A percentile compares a stretch with the other conserved stretches of the same genome.
Conservation (phyloP, 2,888 invertebrate species). For the Clostera curtula region DNA sequence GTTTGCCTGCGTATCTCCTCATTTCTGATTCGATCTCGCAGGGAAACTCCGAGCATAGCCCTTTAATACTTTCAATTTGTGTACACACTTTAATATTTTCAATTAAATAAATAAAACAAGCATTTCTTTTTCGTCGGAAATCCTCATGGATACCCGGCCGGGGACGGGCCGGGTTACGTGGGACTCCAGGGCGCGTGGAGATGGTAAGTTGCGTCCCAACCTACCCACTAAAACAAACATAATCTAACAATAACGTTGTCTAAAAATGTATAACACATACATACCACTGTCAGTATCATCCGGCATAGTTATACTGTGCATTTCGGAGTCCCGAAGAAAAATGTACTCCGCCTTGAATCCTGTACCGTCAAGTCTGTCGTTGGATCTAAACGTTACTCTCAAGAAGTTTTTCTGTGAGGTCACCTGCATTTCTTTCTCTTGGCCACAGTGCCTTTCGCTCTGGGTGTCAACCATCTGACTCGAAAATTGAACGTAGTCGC, state of each 20-base stretch:
- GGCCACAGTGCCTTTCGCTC: constrained; percentile 90
- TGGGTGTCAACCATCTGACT: constrained; percentile 91
- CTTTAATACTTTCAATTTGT: too few relatives aligned
- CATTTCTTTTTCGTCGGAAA: too few relatives aligned
- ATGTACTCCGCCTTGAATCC: constrained; percentile 95
- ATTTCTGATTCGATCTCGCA: too few relatives aligned
- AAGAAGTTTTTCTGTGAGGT: constrained; percentile 93
- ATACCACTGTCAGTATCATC: constrained; percentile 41
- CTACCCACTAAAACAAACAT: too few relatives aligned
- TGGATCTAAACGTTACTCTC: constrained; percentile 93
- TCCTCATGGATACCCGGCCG: too few relatives aligned
- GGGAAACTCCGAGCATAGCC: too few relatives aligned
- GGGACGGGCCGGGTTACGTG: too few relatives aligned
- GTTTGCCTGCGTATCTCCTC: too few relatives aligned
- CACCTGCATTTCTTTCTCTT: constrained; percentile 82
- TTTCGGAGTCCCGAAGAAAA: constrained; percentile 83
- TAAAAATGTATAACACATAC: constrained; percentile 6
- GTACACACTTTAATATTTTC: too few relatives aligned
- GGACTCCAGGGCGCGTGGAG: too few relatives aligned
- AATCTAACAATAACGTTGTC: constrained; percentile 3
- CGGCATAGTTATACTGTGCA: constrained; percentile 58
- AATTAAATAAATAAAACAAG: too few relatives aligned
- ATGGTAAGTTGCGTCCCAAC: too few relatives aligned
- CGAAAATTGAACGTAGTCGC: constrained; percentile 96
- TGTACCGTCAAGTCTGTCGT: constrained; percentile 93